A percentile compares a stretch with the other conserved stretches of the same genome.
Conservation (phyloP, 2,113 vertebrate genomes). For the Barbus barbus region DNA sequence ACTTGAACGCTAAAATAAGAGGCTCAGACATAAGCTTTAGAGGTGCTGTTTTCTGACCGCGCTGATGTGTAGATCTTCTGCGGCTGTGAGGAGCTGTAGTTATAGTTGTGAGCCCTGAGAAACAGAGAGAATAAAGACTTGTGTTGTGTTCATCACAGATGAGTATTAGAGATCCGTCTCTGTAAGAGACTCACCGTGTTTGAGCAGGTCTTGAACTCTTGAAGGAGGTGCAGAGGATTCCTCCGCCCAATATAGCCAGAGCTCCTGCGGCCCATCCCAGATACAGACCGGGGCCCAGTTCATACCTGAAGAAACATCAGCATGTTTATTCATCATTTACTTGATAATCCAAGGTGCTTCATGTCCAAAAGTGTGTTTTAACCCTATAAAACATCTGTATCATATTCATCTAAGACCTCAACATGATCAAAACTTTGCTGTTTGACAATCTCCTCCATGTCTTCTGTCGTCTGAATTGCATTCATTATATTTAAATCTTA, state of each 20-base stretch:
- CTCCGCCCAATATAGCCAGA: constrained; percentile 79
- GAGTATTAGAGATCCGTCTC: not conserved
- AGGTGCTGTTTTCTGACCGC: constrained; percentile 47
- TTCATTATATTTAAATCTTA: not conserved
- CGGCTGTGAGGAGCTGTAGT: constrained; percentile 49
- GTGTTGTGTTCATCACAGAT: not conserved
- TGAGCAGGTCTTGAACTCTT: constrained; percentile 41
- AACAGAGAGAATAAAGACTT: constrained; percentile 26
- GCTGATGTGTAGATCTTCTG: constrained; percentile 67
- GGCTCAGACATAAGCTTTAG: constrained; percentile 67
- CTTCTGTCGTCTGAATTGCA: not conserved
- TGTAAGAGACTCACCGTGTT: constrained; percentile 54
- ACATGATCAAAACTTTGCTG: not conserved
- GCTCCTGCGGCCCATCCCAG: constrained; percentile 81
- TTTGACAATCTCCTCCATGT: not conserved
- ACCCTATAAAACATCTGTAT: not conserved
- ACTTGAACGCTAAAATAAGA: not conserved
- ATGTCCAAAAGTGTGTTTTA: not conserved
- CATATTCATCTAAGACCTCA: not conserved
- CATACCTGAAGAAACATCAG: constrained; percentile 72
- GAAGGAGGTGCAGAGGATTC: constrained; percentile 79
- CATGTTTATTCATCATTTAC: not conserved
- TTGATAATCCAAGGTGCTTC: not conserved
- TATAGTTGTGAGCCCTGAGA: constrained; percentile 64
- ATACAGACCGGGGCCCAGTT: constrained; percentile 83